Evolutionary conservation across 2,888 invertebrate species (phyloP), one percentile per base, ranked within the genome.

Genomic region (Endomychus coccineus): DNA sequence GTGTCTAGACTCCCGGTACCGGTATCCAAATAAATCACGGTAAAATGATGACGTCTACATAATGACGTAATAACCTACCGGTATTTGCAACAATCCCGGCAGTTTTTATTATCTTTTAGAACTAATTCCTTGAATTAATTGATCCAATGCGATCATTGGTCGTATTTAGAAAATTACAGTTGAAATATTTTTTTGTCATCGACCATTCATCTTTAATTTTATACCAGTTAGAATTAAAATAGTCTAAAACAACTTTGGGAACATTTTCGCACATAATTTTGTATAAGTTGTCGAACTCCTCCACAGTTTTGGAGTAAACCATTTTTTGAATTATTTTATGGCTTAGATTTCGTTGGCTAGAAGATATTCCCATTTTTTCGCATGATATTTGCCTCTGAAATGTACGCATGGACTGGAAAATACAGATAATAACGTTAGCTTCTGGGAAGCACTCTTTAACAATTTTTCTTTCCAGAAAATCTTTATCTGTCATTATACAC

Each of bases 351-450:
- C 27, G 15, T 15, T 27, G 10, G 15, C 16, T 16, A 16, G 10
- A 15, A 3, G 27, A n/a, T 9, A 27, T 27, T 27, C 27, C 27
- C 27, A 27, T 27, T 10, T 27, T 10, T 27, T 27, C 14, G 13
- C 13, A 13, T 14, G 27, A 27, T 14, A 27, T 27, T 27, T 27
- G 27, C 10, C 27, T 27, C 6, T 7, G 14, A 27, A 27, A 27
- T 14, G 16, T 11, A 27, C 27, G 27, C 27, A 31, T 31, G n/a
- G 29, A 29, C 16, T 19, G 31, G 14, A 31, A 31, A 21, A 31
- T 31, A 21, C 19, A 31, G 14, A 31, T 19, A 21, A 21, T 31
- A 10, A 11, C 17, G 19, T 29, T 29, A 29, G 29, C 29, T 12
- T 11, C 19, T n/a, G n/a, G 29, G 16, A 29, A 29, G 16, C 29